Conservation (phyloP, 2,797 vertebrate genomes). For the Paguma larvata region DNA sequence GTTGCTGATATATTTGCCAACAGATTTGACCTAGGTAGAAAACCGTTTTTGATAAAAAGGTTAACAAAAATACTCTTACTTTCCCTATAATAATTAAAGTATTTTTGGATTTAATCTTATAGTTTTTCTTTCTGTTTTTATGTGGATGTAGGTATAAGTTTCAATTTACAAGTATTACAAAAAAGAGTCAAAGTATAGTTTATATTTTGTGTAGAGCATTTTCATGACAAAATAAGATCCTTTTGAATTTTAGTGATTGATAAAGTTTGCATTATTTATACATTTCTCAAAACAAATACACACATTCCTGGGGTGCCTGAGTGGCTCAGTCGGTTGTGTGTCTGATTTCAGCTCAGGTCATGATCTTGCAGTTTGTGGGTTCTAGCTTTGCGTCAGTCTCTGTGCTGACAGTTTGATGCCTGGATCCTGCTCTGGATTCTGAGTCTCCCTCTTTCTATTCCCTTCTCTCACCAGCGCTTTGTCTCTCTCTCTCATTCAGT, state of each 20-base stretch:
- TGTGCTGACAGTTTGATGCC: too few relatives aligned
- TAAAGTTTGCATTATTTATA: conserved; percentile 40
- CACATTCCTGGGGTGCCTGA: neutral
- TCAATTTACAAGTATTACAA: neutral
- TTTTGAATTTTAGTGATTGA: conserved; percentile 56
- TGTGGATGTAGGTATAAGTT: conserved; percentile 17
- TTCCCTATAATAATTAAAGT: neutral
- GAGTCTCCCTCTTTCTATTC: too few relatives aligned
- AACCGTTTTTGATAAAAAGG: conserved; percentile 50
- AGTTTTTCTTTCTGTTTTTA: conserved; percentile 16
- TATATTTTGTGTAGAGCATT: neutral
- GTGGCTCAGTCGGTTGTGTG: too few relatives aligned
- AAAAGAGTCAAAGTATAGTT: conserved; percentile 3
- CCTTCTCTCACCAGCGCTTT: too few relatives aligned
- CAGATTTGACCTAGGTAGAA: conserved; percentile 16
- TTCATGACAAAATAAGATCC: neutral
- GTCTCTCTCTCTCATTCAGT: too few relatives aligned
- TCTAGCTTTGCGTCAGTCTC: too few relatives aligned
- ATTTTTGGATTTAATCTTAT: neutral
- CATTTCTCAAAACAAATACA: conserved; percentile 60
- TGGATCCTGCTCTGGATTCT: too few relatives aligned
- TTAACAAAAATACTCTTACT: neutral
- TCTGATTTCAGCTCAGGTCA: too few relatives aligned
- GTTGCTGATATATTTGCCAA: conserved; percentile 18
- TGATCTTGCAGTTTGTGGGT: too few relatives aligned